Percentiles rank a stretch among this genome's conserved stretches.
Evolutionary conservation across 2,888 invertebrate species (phyloP).

Genomic region (Hyppa rectilinea): DNA sequence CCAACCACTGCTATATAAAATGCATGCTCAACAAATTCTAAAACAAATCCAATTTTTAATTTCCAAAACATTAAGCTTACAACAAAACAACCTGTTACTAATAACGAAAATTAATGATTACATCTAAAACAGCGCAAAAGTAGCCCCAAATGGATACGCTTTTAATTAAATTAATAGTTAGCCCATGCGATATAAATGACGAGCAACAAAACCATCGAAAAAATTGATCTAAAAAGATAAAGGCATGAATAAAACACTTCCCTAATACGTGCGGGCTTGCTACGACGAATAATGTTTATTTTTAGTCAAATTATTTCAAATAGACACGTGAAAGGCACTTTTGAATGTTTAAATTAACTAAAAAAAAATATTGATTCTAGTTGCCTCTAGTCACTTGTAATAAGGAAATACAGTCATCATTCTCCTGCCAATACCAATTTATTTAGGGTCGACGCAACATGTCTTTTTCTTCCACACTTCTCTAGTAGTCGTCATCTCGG

Average conservation of each 20-base stretch:
- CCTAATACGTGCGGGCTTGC: conserved; percentile 74
- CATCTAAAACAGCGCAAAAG: conserved; percentile 79
- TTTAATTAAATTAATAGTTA: conserved; percentile 90
- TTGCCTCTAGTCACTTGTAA: too few relatives aligned
- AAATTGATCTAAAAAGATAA: conserved; percentile 87
- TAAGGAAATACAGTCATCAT: too few relatives aligned
- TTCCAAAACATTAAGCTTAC: conserved; percentile 67
- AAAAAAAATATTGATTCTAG: too few relatives aligned
- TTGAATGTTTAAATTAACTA: too few relatives aligned
- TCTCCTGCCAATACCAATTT: too few relatives aligned
- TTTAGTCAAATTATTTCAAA: too few relatives aligned
- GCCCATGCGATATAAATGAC: conserved; percentile 88
- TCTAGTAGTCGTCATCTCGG: too few relatives aligned
- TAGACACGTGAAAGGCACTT: too few relatives aligned
- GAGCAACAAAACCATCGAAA: conserved; percentile 83
- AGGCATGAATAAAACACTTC: conserved; percentile 89
- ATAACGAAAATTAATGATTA: conserved; percentile 76
- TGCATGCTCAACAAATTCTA: neutral
- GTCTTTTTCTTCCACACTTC: too few relatives aligned
- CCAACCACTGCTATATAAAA: too few relatives aligned
- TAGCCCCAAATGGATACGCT: conserved; percentile 81
- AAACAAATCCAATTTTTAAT: conserved; percentile 47
- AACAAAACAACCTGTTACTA: conserved; percentile 73
- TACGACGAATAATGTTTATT: conserved; percentile 60
- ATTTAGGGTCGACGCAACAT: too few relatives aligned